Evolutionary conservation across 2,888 invertebrate genomes (phyloP).

Genomic region (Aethes cnicana): DNA sequence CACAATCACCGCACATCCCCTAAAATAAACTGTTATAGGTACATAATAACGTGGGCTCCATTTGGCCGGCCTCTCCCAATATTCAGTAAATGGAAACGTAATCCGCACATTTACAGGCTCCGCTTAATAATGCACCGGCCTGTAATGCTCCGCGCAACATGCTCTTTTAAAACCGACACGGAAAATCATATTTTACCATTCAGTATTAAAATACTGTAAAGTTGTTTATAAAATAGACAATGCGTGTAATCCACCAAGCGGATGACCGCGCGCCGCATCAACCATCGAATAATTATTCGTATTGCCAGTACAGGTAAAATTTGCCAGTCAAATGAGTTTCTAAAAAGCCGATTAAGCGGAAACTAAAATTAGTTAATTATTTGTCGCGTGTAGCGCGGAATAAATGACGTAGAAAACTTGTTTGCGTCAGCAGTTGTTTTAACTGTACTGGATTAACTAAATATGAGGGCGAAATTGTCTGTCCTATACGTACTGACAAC

Average conservation of each 20-base stretch:
- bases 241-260: conserved; percentile 13
- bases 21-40: conserved; percentile 19
- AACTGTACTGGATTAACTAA: conserved; percentile 3
- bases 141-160: conserved; percentile 11
- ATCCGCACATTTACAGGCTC: conserved; percentile 24
- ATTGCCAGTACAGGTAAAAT: conserved; percentile 60
- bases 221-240: conserved; percentile 13
- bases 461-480: not conserved
- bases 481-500: not conserved
- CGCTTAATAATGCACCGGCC: conserved; percentile 27
- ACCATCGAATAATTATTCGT: conserved; percentile 53
- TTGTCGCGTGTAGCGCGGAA: conserved; percentile 50
- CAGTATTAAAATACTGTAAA: not conserved
- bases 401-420: conserved; percentile 46
- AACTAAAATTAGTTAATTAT: conserved; percentile 78
- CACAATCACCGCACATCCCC: not conserved
- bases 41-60: conserved; percentile 24
- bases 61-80: conserved; percentile 15
- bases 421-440: conserved; percentile 26
- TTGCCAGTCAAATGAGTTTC: conserved; percentile 79
- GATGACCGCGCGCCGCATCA: conserved; percentile 43
- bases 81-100: conserved; percentile 30
- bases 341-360: conserved; percentile 80
- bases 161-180: conserved; percentile 2
- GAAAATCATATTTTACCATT: not conserved